phyloP scores from a whole-genome alignment of 2,888 invertebrate genomes.

The Pyrochroa serraticornis region DNA sequence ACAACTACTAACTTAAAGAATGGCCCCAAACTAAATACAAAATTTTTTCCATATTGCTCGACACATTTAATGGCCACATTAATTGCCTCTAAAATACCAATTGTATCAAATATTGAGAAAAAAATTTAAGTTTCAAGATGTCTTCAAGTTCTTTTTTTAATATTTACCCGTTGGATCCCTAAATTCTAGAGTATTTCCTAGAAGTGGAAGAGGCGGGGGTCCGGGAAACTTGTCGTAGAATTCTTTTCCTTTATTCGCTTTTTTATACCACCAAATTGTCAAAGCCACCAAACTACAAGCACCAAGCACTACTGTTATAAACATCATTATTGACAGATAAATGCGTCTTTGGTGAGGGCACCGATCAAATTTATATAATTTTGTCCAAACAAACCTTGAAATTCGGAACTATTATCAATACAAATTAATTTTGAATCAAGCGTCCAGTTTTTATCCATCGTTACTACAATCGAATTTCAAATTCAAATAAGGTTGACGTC shows the following conservation, averaged over 20 bases:
- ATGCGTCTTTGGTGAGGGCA: no score
- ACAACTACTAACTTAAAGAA: not conserved
- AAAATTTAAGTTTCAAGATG: no score
- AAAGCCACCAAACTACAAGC: not conserved
- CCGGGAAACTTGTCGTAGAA: not conserved
- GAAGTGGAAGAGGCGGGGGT: not conserved
- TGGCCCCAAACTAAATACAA: not conserved
- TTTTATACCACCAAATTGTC: not conserved
- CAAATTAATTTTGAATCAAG: no score
- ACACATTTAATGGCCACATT: not conserved
- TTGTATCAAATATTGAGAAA: not conserved
- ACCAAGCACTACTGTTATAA: no score
- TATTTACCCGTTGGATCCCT: not conserved
- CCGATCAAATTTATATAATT: no score
- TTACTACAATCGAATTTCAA: no score
- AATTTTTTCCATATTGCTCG: not conserved
- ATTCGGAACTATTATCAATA: no score
- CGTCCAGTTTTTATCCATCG: no score
- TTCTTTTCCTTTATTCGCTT: not conserved
- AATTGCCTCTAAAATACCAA: not conserved
- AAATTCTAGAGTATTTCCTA: not conserved
- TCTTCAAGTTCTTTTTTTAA: no score
- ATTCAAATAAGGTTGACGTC: no score
- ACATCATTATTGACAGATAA: no score
- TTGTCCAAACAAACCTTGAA: no score